Conservation (phyloP, 2,797 vertebrate species). For the Pygocentrus nattereri region DNA sequence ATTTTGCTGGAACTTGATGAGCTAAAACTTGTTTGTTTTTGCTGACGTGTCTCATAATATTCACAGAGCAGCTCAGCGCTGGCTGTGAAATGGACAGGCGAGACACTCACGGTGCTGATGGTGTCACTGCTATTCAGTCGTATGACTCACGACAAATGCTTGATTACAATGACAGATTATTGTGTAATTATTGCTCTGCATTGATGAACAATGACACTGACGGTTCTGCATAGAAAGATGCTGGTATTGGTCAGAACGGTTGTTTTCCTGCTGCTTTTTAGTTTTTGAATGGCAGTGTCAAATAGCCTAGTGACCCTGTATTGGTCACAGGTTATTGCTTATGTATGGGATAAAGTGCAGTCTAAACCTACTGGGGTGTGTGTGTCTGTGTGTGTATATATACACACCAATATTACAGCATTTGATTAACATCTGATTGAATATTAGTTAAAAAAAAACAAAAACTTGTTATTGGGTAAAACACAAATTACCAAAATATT, state of each 20-base stretch:
- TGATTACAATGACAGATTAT: not conserved
- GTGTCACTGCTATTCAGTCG: not conserved
- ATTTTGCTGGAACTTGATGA: not conserved
- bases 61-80: not conserved
- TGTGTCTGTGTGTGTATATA: no score
- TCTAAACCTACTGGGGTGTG: not conserved
- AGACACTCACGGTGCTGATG: not conserved
- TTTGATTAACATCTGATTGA: no score
- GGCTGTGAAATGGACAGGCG: conserved; percentile 12
- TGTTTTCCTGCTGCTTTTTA: not conserved
- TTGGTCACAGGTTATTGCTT: not conserved
- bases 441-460: no score
- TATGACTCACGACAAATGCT: not conserved
- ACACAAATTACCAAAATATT: no score
- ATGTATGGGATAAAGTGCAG: not conserved
- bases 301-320: not conserved
- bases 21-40: not conserved
- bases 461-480: no score
- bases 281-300: not conserved
- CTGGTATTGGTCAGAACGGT: not conserved
- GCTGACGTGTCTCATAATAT: not conserved
- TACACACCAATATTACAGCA: no score
- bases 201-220: not conserved
- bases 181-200: not conserved
- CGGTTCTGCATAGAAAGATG: not conserved